Conservation (phyloP, 2,888 invertebrate genomes). For the Macroteleia sp. region DNA sequence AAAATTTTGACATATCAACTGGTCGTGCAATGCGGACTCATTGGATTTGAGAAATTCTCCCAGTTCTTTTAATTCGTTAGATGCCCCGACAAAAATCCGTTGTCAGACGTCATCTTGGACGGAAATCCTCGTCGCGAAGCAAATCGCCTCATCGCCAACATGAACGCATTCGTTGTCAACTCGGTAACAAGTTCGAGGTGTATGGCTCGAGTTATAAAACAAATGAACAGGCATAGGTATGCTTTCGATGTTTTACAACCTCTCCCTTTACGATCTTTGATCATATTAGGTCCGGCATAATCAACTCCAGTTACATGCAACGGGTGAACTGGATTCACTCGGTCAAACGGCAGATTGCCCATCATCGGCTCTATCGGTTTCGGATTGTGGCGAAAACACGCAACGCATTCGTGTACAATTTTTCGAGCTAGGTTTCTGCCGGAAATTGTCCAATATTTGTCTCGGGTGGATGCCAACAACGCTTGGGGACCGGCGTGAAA, state of each 20-base stretch:
- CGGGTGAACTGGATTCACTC: conserved; percentile 9
- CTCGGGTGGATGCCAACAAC: conserved; percentile 4
- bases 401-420: conserved; percentile 3
- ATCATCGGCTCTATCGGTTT: conserved; percentile 8
- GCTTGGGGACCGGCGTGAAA: conserved; percentile 35
- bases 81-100: conserved; percentile 19
- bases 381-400: conserved; percentile 10
- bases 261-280: conserved; percentile 13
- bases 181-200: background rate
- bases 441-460: conserved; percentile 18
- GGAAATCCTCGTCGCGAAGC: background rate
- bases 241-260: background rate
- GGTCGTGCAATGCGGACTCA: background rate
- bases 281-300: conserved; percentile 16
- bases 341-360: conserved; percentile 13
- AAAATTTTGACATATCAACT: background rate
- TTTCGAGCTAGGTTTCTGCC: conserved; percentile 9
- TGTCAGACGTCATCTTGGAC: conserved; percentile 9
- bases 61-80: conserved; percentile 3
- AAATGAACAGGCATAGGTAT: conserved; percentile 17
- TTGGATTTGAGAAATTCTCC: conserved; percentile 1
- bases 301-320: conserved; percentile 24
- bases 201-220: background rate
- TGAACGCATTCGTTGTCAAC: conserved; percentile 2
- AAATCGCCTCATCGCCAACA: conserved; percentile 6